Conservation (phyloP, 2,113 vertebrate species). For the Struthio camelus region DNA sequence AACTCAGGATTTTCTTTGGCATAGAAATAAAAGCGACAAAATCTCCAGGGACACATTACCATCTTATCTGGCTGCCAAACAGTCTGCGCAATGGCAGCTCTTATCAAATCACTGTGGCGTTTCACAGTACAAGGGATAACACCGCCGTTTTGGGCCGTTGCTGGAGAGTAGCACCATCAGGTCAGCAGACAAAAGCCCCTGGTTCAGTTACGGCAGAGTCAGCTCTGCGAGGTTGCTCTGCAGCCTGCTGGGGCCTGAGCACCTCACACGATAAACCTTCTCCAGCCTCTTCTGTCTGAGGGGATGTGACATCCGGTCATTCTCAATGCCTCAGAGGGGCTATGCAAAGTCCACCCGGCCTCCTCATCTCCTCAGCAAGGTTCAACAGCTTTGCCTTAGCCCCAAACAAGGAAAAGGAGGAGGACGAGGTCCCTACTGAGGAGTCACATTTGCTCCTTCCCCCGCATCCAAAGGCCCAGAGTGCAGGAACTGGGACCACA, state of each 20-base stretch:
- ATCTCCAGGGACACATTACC: neutral
- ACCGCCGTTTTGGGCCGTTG: neutral
- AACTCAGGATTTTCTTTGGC: neutral
- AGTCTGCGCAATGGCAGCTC: neutral
- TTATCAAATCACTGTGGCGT: neutral
- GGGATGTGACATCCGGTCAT: neutral
- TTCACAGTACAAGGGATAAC: neutral
- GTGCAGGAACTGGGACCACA: neutral
- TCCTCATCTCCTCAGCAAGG: neutral
- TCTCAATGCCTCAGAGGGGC: neutral
- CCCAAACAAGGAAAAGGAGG: neutral
- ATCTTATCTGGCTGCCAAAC: neutral
- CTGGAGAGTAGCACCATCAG: neutral
- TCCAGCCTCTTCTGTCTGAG: neutral
- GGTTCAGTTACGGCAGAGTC: accelerated
- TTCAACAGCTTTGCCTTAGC: neutral
- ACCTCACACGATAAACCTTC: neutral
- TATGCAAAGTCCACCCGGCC: neutral
- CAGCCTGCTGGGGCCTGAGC: neutral
- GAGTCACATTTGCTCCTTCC: neutral
- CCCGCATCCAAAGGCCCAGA: neutral
- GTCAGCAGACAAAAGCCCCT: neutral
- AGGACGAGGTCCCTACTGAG: neutral
- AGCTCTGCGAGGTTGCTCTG: neutral
- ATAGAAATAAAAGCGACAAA: neutral